phyloP scores from a whole-genome alignment of 2,888 invertebrate genomes.

The Sepiola atlantica region DNA sequence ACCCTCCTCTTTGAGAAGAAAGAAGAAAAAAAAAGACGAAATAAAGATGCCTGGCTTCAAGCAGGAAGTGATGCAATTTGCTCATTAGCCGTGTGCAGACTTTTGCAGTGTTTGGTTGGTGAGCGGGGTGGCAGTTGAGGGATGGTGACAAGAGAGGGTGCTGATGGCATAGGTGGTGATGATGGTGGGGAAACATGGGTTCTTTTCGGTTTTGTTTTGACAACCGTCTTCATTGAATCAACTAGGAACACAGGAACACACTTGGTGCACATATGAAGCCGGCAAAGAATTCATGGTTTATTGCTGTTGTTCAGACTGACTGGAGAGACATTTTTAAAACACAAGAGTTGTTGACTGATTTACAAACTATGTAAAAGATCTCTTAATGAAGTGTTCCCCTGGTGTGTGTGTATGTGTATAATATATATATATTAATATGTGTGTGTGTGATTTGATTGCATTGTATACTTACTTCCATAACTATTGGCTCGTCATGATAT shows the following conservation, averaged over 20 bases:
- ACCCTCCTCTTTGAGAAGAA: not conserved
- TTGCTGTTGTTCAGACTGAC: not conserved
- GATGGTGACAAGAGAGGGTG: not conserved
- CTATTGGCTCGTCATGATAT: not conserved
- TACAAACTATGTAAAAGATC: not conserved
- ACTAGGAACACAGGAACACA: not conserved
- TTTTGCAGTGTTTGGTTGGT: conserved; percentile 7
- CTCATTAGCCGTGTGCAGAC: conserved; percentile 12
- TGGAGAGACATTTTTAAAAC: not conserved
- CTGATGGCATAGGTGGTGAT: too few relatives aligned
- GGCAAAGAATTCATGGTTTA: conserved; percentile 1
- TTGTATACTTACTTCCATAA: not conserved
- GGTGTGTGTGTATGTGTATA: too few relatives aligned
- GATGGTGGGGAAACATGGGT: not conserved
- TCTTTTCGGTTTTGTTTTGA: not conserved
- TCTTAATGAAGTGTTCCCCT: not conserved
- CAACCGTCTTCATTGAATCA: not conserved
- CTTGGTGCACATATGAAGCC: not conserved
- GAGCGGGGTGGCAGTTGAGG: not conserved
- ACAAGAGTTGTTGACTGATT: not conserved
- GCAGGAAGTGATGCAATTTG: conserved; percentile 21
- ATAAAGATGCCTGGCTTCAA: not conserved
- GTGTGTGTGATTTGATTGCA: not conserved
- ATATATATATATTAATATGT: too few relatives aligned
- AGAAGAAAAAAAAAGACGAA: not conserved